Base-by-base conservation (phyloP, 2,113 vertebrate species). In the Stictonetta naevosa region DNA sequence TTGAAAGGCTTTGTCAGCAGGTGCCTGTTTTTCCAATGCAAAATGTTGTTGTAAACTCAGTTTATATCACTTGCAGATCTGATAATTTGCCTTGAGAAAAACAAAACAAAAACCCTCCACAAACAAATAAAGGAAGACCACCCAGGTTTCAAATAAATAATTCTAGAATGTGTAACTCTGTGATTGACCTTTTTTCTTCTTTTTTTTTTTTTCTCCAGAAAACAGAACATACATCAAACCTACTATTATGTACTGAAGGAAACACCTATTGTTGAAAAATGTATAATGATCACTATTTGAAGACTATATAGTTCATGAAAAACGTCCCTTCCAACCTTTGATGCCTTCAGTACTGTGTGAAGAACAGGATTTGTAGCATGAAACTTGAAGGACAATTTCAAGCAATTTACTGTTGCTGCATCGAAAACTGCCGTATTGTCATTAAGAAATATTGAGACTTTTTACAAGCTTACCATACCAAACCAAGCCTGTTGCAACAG, bases 151-250 rank as follows among this genome's bases (percentile, higher is more conserved):
- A 62, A 2, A 44, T 78, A 62, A 2, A 44, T 78, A 48, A 75
- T 79, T 82, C 8, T n/a, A 25, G 72, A 33, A 52, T 2, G 1
- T 10, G 6, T 40, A 68, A 11, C 33, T 56, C 25, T 22, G 19
- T 42, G 52, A 86, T 33, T 92, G 48, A 93, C 66, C 33, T 68
- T 52, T 55, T 62, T 82, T 53, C 29, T 22, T 48, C 3, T 48
- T 16, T 89, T 83, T 73, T 79, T 79, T 28, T 11, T 71, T 26
- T 52, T 18, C 86, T 94, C 33, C 93, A 98, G 98, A 98, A 98
- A 98, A 98, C 94, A 96, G 98, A 97, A 93, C 96, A 44, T 98
- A 98, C 95, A 98, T 98, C 97, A 99, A 98, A 83, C 98, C 98
- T 8, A 98, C 97, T 22, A 98, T 98, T 53, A 98, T 98, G 96